These are phyloP conservation scores for Cynoglossus semilaevis DNA, from an alignment of 2,113 vertebrate genomes.

Conservation along the genomic window DNA sequence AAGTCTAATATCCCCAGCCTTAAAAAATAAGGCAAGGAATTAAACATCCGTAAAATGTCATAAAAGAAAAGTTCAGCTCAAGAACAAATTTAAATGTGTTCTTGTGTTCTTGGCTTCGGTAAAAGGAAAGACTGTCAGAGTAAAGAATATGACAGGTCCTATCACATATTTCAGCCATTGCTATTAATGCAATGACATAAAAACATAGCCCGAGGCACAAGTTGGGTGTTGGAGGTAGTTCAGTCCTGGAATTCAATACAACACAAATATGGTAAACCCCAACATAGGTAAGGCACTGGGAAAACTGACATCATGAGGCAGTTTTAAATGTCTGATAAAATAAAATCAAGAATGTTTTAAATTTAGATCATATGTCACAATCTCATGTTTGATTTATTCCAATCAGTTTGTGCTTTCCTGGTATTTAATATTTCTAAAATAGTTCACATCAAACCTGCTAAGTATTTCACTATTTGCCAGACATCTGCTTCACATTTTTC, in stretches of 20 bases:
- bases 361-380: too few relatives aligned
- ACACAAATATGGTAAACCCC: constrained; percentile 51
- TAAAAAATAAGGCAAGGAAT: neutral
- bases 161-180: constrained; percentile 44
- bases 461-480: neutral
- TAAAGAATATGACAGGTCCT: constrained; percentile 39
- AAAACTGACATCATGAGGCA: constrained; percentile 17
- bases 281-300: constrained; percentile 35
- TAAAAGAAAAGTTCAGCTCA: neutral
- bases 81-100: neutral
- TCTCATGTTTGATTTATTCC: constrained; percentile 5
- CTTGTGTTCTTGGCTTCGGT: neutral
- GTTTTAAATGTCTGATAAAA: constrained; percentile 8
- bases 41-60: neutral
- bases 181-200: constrained; percentile 41
- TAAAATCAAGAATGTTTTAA: too few relatives aligned
- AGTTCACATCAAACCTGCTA: neutral
- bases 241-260: constrained; percentile 54
- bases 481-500: neutral
- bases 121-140: neutral
- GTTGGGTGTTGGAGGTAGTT: constrained; percentile 46
- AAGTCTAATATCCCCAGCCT: neutral
- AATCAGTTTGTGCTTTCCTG: neutral
- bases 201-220: constrained; percentile 58
- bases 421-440: neutral